A percentile compares a stretch with the other conserved stretches of the same genome.
phyloP scores from a whole-genome alignment of 2,888 invertebrate genomes.

The Chorisops tibialis region DNA sequence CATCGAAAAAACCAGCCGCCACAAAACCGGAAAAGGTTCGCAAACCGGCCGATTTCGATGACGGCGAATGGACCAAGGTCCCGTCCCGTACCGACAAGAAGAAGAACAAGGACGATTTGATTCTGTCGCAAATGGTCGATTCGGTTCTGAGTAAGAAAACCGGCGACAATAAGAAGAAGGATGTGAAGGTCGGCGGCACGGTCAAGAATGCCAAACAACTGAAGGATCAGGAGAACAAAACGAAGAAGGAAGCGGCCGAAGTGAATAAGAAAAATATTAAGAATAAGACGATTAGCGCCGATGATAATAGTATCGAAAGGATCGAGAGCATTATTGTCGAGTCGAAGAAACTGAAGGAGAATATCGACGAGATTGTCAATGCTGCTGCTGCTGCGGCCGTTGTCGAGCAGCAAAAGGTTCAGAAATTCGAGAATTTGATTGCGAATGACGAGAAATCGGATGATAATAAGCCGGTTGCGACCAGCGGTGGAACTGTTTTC shows the following conservation, averaged over 20 bases:
- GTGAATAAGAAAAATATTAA: slow-evolving; percentile 15
- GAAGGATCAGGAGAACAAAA: slow-evolving; percentile 16
- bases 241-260: slow-evolving; percentile 18
- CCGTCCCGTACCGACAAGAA: slow-evolving; percentile 20
- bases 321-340: background rate
- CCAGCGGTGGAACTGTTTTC: slow-evolving; percentile 10
- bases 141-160: background rate
- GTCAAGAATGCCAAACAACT: slow-evolving; percentile 14
- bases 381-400: background rate
- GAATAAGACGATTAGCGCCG: background rate
- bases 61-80: slow-evolving; percentile 16
- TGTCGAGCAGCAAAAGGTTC: background rate
- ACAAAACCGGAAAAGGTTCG: slow-evolving; percentile 1
- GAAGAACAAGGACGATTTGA: slow-evolving; percentile 10
- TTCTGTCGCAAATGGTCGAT: background rate
- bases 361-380: background rate
- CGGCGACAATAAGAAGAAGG: background rate
- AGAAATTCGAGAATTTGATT: background rate
- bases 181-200: background rate
- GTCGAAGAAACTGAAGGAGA: background rate
- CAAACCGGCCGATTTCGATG: slow-evolving; percentile 20
- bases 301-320: background rate
- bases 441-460: slow-evolving; percentile 4
- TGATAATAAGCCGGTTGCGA: slow-evolving; percentile 10
- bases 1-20: background rate